Evolutionary conservation across 35 echinoderm and acorn worm genomes (phyloP), one percentile per base, ranked within the genome.

Genomic region (Anneissia japonica): DNA sequence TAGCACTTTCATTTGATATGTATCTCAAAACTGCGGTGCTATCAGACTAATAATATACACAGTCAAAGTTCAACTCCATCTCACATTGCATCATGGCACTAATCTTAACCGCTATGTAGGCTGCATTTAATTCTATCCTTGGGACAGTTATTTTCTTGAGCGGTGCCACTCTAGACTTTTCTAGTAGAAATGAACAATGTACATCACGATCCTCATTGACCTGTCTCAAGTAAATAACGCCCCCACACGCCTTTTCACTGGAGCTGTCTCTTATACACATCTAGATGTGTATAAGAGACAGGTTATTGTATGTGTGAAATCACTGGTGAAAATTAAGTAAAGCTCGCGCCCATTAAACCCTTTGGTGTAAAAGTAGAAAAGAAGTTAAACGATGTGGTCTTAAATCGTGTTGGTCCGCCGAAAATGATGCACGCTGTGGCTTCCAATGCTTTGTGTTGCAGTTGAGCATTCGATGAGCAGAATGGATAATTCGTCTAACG

Each of bases 61-160:
- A 35, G 39, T 77, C 88, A 4, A 73, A 43, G 30, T 74, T 75
- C 4, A 79, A 21, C 21, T 90, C 77, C 23, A 90, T 14, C 30
- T 94, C 83, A 28, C 16, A 23, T 72, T 76, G 21, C 0, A 86
- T 21, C 31, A 75, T 79, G 0, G 19, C 75, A 89, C 81, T 45
- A 38, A 80, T 84, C 39, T 80, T 93, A 17, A 82, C 81, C 0
- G 86, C 86, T n/a, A 89, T 31, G 30, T 41, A 79, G 10, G 88
- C 88, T 36, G 87, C 92, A 17, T 82, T 86, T 19, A 93, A 39
- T 35, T 93, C 88, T 23, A 93, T 75, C 28, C 92, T 90, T 12
- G 83, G 88, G 16, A 90, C 77, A 10, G 88, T 85, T 37, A 90
- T 46, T 7, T 46, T 74, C 46, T 90, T 85, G 12, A 86, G 31